Evolutionary conservation across 2,888 invertebrate species (phyloP), one percentile per base, ranked within the genome.

Genomic region (Acanthosepion esculentum): DNA sequence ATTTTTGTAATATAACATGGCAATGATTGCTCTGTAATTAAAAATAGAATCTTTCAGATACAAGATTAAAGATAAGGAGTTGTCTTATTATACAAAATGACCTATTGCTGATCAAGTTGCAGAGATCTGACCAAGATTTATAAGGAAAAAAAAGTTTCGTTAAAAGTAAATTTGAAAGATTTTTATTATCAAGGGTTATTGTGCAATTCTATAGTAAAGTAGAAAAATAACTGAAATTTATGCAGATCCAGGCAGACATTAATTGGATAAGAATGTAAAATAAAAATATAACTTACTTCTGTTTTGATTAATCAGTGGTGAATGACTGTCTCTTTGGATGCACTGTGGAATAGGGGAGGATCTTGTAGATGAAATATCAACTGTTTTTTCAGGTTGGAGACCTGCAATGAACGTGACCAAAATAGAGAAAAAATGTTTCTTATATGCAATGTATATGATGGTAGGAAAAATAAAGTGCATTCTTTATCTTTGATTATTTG

Each of bases 291-390:
- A 93, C 93, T 93, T 93, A 93, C 93, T 93, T 93, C 93, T 93
- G 53, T 93, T 93, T 93, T 93, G 93, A 48, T 93, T 50, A 48
- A 93, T 93, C 93, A 93, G n/a, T 53, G 93, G 53, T n/a, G 93
- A n/a, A n/a, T 93, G 93, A 48, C 50, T 93, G 64, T 94, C 94
- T 33, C 94, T 53, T 64, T 53, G 94, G 4, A 94, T 94, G 55
- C n/a, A 94, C 94, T 94, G 94, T 55, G 94, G 94, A 2, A 94
- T 94, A 7, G 94, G 94, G 10, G 94, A 94, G 55, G 94, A 94
- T 59, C 94, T 94, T 55, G 94, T 48, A 20, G 94, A 94, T n/a
- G 64, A 94, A n/a, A 59, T 64, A 48, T 94, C 94, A 48, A 55
- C 94, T 18, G 55, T 18, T 29, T 41, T 94, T 53, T 94, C 94